phyloP scores from a whole-genome alignment of 1,140 invertebrate species.

The Sarcophaga bullata region DNA sequence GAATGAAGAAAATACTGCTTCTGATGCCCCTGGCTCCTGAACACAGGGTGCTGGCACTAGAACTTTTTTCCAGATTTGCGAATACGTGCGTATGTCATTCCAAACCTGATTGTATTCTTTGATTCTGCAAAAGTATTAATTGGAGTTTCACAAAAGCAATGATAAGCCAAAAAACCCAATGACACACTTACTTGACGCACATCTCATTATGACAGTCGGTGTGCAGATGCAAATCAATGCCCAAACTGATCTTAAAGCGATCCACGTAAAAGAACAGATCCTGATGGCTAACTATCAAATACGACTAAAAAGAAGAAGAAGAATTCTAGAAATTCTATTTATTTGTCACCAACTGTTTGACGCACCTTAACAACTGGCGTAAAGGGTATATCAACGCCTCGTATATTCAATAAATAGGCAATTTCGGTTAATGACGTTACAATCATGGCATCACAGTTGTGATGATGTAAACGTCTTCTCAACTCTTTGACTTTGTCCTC shows the following conservation, averaged over 20 bases:
- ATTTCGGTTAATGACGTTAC: slow-evolving; percentile 92
- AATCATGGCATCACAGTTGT: slow-evolving; percentile 80
- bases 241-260: slow-evolving; percentile 70
- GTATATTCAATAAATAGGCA: slow-evolving; percentile 94
- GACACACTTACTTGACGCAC: slow-evolving; percentile 72
- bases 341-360: neutral
- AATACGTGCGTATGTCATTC: slow-evolving; percentile 74
- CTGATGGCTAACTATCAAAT: slow-evolving; percentile 76
- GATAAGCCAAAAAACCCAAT: neutral
- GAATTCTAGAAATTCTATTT: neutral
- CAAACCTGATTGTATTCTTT: slow-evolving; percentile 77
- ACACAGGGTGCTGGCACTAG: slow-evolving; percentile 78
- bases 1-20: slow-evolving; percentile 77
- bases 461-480: slow-evolving; percentile 72
- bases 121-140: slow-evolving; percentile 68
- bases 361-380: slow-evolving; percentile 80
- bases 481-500: slow-evolving; percentile 78
- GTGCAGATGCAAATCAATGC: slow-evolving; percentile 67
- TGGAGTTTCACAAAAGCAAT: slow-evolving; percentile 1
- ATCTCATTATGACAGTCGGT: slow-evolving; percentile 71
- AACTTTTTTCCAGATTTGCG: slow-evolving; percentile 74
- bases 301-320: slow-evolving; percentile 67
- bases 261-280: slow-evolving; percentile 74
- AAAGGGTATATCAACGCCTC: slow-evolving; percentile 88
- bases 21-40: slow-evolving; percentile 79